phyloP scores from a whole-genome alignment of 2,113 vertebrate species.

The Sardina pilchardus region DNA sequence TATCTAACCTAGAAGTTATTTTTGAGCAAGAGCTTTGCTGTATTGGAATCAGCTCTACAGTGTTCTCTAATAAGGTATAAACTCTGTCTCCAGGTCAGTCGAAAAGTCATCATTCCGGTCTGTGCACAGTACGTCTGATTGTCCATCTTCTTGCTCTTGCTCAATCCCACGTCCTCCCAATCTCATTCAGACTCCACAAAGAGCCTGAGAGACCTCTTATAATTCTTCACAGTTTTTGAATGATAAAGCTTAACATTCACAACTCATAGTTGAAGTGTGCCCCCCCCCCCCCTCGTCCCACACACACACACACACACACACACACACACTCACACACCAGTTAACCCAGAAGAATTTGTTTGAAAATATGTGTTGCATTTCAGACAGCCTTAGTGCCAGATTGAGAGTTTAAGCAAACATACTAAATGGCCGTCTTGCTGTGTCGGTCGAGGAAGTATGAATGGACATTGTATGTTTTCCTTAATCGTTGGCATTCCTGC shows the following conservation, averaged over 20 bases:
- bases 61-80: not conserved
- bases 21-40: too few species aligned
- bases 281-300: not conserved
- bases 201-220: not conserved
- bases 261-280: not conserved
- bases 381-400: not conserved
- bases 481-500: not conserved
- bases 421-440: not conserved
- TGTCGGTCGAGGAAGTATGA: not conserved
- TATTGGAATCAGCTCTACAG: not conserved
- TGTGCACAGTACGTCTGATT: not conserved
- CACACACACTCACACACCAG: not conserved
- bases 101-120: not conserved
- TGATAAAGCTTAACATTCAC: not conserved
- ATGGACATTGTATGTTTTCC: slow-evolving; percentile 14
- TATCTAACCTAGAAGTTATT: not conserved
- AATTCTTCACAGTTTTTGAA: not conserved
- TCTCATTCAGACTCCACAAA: not conserved
- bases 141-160: not conserved
- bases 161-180: not conserved
- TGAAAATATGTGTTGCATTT: not conserved
- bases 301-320: too few species aligned
- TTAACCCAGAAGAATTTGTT: not conserved
- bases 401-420: slow-evolving; percentile 2
- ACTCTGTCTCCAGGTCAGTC: not conserved